Base-by-base conservation (phyloP, 2,113 vertebrate species). In the Phrynosoma platyrhinos region DNA sequence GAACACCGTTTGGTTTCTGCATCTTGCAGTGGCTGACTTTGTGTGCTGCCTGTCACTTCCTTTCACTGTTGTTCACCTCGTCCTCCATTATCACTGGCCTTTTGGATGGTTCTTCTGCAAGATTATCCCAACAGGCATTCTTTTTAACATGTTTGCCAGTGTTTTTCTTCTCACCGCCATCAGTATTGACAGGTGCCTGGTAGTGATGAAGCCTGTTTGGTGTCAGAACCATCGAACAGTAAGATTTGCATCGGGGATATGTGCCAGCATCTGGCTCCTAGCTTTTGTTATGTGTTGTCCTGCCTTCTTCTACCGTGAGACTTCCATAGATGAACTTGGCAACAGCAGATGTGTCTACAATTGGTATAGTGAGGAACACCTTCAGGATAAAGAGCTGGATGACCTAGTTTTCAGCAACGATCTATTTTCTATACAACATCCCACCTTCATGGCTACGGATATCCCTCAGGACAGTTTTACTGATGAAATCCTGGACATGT, bases 61-160 rank as follows among this genome's bases (percentile, higher is more conserved):
- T 0, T 97, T 98, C 90, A 94, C n/a, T 25, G 40, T 98, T n/a
- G 91, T 84, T 2, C 94, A 97, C 30, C 83, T 97, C 69, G 79
- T 89, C 14, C 93, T 97, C 52, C 89, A 89, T 0, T 86, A 93
- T 23, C 86, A 90, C 58, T 98, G 98, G 98, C 97, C 96, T 0
- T 98, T 96, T 0, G 97, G 97, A 20, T 88, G 77, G 76, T 81
- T 96, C 58, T 91, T 98, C 1, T 98, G 98, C 94, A 98, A 97
- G 89, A 10, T 97, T 79, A 91, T 98, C 79, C 96, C 97, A 0
- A 92, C 97, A 1, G 32, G 95, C 77, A 93, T 97, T 1, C 4
- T 97, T 72, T 94, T 98, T 86, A 98, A 97, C 91, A 98, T 98
- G 98, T 98, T 98, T 89, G 95, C 97, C 79, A 98, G 97, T 0